Base-by-base conservation (phyloP, 2,888 invertebrate species). In the Siphlonurus alternatus region DNA sequence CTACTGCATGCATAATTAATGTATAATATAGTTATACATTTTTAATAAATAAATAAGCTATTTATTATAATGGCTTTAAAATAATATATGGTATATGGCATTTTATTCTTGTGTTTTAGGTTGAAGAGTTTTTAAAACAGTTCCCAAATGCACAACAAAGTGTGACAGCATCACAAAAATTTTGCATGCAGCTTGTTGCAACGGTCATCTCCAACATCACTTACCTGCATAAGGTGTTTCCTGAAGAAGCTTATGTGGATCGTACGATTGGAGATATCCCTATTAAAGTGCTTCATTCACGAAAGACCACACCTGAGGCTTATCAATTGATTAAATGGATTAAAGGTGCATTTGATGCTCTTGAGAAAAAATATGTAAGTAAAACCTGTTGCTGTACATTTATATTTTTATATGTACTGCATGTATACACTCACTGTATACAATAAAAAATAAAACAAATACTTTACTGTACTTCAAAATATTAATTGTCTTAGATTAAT, bases 331-430 rank as follows among this genome's bases (percentile, higher is more conserved):
- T 63, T 15, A 22, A 23, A 5, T 65, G 65, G 65, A 59, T 65
- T 20, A 63, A 61, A 18, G 63, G 65, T 18, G 65, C 65, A 20
- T 65, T 65, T 61, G 63, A 65, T 38, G 65, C 65, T 19, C 38
- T 65, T 15, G 38, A 56, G 1, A 63, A 63, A 23, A 63, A 63
- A 24, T 63, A 65, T 65, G 63, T 65, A 63, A 65, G 65, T 63
- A 23, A 25, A n/a, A n/a, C n/a, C n/a, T 38, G 15, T 38, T 38
- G 38, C 7, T 10, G 15, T 38, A 38, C 38, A 15, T 38, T 10
- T 38, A 38, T 38, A 38, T 5, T 38, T 38, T 38, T 38, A 38
- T 38, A 10, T 15, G 15, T 38, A 10, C 15, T 38, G 38, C 15
- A 15, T 38, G 38, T 38, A 38, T 38, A 38, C 7, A 5, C 38